Base-by-base conservation (phyloP, 2,888 invertebrate genomes). In the Pinctada fucata region DNA sequence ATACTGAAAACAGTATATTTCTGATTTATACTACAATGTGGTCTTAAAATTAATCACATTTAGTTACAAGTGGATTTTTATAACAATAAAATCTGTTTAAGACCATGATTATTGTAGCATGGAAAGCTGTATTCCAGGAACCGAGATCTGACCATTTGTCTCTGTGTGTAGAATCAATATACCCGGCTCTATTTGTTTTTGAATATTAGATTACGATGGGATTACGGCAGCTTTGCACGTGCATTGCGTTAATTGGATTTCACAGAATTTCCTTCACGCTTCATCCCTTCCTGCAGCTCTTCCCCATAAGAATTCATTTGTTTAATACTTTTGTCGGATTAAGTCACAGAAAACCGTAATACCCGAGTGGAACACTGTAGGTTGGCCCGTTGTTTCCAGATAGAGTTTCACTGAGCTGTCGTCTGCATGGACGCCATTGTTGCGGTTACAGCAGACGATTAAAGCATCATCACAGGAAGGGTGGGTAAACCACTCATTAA, bases 401-500 rank as follows among this genome's bases (percentile, higher is more conserved):
- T 58, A 6, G 58, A 58, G 58, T 58, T 58, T 58, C 58, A 13
- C 58, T 58, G 58, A 58, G 6, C 58, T 10, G 58, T 58, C 58
- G 58, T 58, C 58, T 58, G 58, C 58, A 47, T 45, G 45, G 68
- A 45, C 31, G 8, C 68, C 47, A 45, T 45, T 68, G 68, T 68
- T 31, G 47, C 47, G 68, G 68, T 45, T 45, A 45, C 47, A 45
- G 16, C 68, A 45, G 8, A 31, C 68, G 47, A 68, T 68, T 68
- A 47, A 68, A 13, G 16, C 48, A 45, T 68, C 16, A 47, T 68
- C 68, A 47, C 68, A 68, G 47, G 47, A 68, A 6, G 16, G 16
- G 47, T 47, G 16, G 68, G 48, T 45, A 31, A 58, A n/a, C 68
- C 16, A 45, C 47, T 68, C 68, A 68, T 31, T 68, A 68, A 68